Evolutionary conservation across 2,113 vertebrate species (phyloP), one percentile per base, ranked within the genome.

Genomic region (Dunckerocampus dactyliophorus): DNA sequence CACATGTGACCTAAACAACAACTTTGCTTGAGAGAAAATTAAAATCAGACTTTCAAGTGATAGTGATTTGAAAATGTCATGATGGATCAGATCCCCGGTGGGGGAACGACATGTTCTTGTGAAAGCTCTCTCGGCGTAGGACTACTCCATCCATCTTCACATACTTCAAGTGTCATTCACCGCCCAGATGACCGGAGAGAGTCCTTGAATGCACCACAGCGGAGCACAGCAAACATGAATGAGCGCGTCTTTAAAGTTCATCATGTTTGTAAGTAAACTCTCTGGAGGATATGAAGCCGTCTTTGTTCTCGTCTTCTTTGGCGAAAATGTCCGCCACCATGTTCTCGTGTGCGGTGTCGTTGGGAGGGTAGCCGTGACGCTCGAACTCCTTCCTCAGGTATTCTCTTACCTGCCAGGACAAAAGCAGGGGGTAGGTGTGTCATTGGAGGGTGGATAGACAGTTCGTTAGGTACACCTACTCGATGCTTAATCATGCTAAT

Each of bases 201-300:
- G 20, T 59, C 14, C 42, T 15, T 19, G 21, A 24, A 49, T 67
- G 66, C 37, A 59, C 17, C 10, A n/a, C 3, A 11, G 15, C 13
- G 19, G n/a, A 4, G 31, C n/a, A 42, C 31, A 17, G 1, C 3
- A 13, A 1, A 21, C 42, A 13, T 34, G 28, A 74, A 46, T 6
- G 34, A 20, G 20, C 20, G 51, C 16, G 12, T 63, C 14, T 56
- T 86, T 89, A 98, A 54, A 98, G 90, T 69, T 99, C 97, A 60
- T 99, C 97, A 0, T 97, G 96, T 76, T 91, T 89, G 85, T 96
- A 99, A 0, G 94, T 97, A 74, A 99, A 99, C 84, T 99, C 97
- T 75, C 96, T 92, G 24, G 97, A 92, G 75, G 97, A 97, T 86
- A 99, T 96, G 86, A 91, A 96, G 24, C 97, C 96, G 6, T 98